phyloP scores from a whole-genome alignment of 2,888 invertebrate genomes.

The Endotricha flammealis region DNA sequence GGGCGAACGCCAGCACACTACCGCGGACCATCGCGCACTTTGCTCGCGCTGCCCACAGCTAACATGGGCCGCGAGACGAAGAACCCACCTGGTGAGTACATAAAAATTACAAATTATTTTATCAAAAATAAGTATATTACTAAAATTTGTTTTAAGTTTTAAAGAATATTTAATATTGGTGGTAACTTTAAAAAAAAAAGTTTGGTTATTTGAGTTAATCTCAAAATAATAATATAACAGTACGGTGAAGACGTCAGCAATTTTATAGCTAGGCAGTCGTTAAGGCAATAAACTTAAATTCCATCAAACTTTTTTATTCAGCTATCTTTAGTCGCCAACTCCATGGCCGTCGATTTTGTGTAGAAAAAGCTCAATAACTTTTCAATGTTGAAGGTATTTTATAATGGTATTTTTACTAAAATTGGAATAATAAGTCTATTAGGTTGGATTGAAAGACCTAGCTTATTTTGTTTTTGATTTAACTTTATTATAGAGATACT shows the following conservation, averaged over 20 bases:
- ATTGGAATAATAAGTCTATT: neutral
- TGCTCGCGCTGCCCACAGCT: constrained; percentile 49
- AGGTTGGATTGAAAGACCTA: no score
- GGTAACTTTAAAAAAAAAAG: no score
- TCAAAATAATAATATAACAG: no score
- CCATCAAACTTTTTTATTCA: constrained; percentile 1
- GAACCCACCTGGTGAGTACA: constrained; percentile 51
- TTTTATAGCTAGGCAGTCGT: neutral
- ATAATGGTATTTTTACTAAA: neutral
- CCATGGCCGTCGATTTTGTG: neutral
- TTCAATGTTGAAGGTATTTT: neutral
- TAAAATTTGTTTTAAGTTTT: no score
- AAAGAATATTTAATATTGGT: no score
- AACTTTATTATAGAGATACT: no score
- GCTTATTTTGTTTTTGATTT: no score
- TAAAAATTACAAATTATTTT: neutral
- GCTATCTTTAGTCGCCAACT: no score
- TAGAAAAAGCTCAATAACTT: neutral
- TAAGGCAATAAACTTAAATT: neutral
- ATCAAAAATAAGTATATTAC: no score
- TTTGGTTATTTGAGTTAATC: no score
- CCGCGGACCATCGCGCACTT: constrained; percentile 53
- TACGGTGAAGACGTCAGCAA: neutral
- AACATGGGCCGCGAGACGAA: constrained; percentile 50
- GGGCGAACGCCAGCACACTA: constrained; percentile 65